These are phyloP conservation scores for Schizopygopsis malacanthus DNA, from an alignment of 2,797 vertebrate species.

Conservation along the genomic window DNA sequence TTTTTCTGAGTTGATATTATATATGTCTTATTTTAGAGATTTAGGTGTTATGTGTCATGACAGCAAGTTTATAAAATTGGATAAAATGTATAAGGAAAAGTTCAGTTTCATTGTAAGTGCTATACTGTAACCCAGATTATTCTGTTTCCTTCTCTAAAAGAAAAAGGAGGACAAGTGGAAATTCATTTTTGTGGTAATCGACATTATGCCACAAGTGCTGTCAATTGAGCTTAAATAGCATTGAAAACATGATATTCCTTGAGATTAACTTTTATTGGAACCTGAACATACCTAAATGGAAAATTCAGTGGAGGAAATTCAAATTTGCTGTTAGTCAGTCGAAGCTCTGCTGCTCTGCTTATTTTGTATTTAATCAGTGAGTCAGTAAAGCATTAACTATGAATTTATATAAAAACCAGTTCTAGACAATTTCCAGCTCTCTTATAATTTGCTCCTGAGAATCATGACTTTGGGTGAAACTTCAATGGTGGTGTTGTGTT, in stretches of 20 bases:
- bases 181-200: not conserved
- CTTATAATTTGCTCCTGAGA: constrained; percentile 45
- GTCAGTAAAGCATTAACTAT: constrained; percentile 46
- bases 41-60: not conserved
- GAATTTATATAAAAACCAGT: constrained; percentile 52
- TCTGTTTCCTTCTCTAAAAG: not conserved
- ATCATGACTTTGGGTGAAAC: constrained; percentile 55
- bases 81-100: not conserved
- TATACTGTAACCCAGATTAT: not conserved
- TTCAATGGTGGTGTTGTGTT: constrained; percentile 56
- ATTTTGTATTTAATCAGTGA: constrained; percentile 34
- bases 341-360: constrained; percentile 17
- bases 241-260: not conserved
- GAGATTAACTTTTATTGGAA: not conserved
- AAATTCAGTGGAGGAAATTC: constrained; percentile 46
- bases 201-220: not conserved
- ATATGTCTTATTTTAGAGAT: too few relatives aligned
- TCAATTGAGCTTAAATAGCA: not conserved
- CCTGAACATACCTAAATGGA: not conserved
- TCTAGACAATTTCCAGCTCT: constrained; percentile 47
- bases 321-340: constrained; percentile 44
- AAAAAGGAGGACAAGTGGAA: not conserved
- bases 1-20: too few relatives aligned
- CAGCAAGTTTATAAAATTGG: not conserved
- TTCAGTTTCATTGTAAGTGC: not conserved